Conservation (phyloP, 2,113 vertebrate species). For the Ciconia stormi region DNA sequence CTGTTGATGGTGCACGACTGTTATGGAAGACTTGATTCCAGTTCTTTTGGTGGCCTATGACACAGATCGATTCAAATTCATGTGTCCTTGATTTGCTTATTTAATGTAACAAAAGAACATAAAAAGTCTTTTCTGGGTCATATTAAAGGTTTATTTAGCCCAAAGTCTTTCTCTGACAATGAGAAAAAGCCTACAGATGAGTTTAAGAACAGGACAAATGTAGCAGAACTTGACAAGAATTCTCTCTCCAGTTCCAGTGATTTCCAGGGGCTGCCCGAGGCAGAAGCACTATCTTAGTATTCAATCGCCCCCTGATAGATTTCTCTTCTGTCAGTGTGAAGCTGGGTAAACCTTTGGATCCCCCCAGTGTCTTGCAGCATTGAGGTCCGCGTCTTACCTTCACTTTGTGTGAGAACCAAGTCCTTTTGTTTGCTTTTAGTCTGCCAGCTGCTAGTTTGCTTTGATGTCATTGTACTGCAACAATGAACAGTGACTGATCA, state of each 20-base stretch:
- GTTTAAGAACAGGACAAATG: background rate
- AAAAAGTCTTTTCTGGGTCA: background rate
- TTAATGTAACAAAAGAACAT: background rate
- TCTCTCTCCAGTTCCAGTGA: background rate
- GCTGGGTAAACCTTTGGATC: background rate
- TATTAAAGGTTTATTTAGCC: background rate
- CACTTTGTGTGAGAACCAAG: background rate
- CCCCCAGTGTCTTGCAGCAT: background rate
- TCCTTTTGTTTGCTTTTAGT: background rate
- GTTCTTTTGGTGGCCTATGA: background rate
- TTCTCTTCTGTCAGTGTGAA: background rate
- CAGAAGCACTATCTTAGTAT: background rate
- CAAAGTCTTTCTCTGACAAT: background rate
- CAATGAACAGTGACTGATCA: background rate
- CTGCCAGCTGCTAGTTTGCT: background rate
- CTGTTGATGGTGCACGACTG: background rate
- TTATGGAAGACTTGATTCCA: background rate
- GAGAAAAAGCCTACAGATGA: background rate
- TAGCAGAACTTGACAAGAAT: background rate
- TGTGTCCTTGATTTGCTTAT: background rate
- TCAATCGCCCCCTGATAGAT: background rate
- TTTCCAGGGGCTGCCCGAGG: background rate
- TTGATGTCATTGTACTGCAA: background rate
- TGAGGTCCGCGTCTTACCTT: background rate
- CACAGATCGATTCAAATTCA: background rate